These are phyloP conservation scores for Hippocampus mohnikei DNA, from an alignment of 2,113 vertebrate species.

Conservation along the genomic window DNA sequence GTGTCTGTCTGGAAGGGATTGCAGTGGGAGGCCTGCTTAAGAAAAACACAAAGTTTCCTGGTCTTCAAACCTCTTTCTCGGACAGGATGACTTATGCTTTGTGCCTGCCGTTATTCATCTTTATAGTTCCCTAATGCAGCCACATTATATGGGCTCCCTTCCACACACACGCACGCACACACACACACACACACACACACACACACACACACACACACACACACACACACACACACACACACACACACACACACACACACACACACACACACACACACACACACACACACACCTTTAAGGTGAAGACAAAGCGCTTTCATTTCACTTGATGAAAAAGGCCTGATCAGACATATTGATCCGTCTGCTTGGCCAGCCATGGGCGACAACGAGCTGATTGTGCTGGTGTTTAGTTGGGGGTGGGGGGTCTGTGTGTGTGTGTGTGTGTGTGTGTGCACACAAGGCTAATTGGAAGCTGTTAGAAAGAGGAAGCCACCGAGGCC, in stretches of 20 bases:
- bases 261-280: too few species aligned
- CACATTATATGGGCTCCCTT: conserved; percentile 69
- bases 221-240: conserved; percentile 51
- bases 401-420: conserved; percentile 43
- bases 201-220: conserved; percentile 45
- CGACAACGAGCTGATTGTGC: conserved; percentile 65
- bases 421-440: background rate
- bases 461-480: conserved; percentile 74
- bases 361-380: conserved; percentile 57
- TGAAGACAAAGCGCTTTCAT: conserved; percentile 76
- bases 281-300: conserved; percentile 64
- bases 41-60: conserved; percentile 69
- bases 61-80: conserved; percentile 55
- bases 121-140: conserved; percentile 72
- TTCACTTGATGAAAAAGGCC: conserved; percentile 71
- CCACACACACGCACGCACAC: conserved; percentile 47
- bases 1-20: conserved; percentile 37
- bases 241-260: conserved; percentile 49
- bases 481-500: conserved; percentile 63
- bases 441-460: too few species aligned
- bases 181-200: conserved; percentile 37
- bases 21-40: conserved; percentile 48
- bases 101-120: conserved; percentile 72
- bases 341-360: conserved; percentile 75
- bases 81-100: conserved; percentile 77